A percentile compares a stretch with the other conserved stretches of the same genome.
phyloP scores from a whole-genome alignment of 2,888 invertebrate genomes.

The Pammene aurita region DNA sequence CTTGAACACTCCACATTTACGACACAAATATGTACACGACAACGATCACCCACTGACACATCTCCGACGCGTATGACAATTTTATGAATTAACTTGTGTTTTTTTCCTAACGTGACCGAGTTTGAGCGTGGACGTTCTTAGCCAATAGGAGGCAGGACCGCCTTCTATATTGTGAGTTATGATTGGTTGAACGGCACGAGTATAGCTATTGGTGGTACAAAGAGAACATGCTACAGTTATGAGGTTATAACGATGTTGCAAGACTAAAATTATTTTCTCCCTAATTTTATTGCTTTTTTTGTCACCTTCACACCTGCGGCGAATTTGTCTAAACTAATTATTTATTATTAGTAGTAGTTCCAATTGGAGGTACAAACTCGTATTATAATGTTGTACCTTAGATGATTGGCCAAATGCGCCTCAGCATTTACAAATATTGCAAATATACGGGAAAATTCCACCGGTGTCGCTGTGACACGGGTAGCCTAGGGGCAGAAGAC shows the following conservation, averaged over 20 bases:
- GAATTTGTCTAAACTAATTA: too few relatives aligned
- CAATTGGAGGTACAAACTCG: too few relatives aligned
- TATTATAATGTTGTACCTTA: too few relatives aligned
- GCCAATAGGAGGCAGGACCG: slow-evolving; percentile 24
- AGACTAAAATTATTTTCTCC: slow-evolving; percentile 1
- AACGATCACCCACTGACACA: slow-evolving; percentile 78
- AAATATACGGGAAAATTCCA: too few relatives aligned
- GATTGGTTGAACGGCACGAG: slow-evolving; percentile 18
- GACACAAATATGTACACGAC: slow-evolving; percentile 66
- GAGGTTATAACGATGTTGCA: slow-evolving; percentile 30
- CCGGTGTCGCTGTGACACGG: too few relatives aligned
- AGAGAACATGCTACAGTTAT: slow-evolving; percentile 35
- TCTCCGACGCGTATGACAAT: slow-evolving; percentile 78
- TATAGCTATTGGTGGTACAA: background rate
- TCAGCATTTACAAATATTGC: too few relatives aligned
- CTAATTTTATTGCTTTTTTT: background rate
- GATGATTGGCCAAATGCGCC: too few relatives aligned
- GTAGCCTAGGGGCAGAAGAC: too few relatives aligned
- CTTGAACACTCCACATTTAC: slow-evolving; percentile 78
- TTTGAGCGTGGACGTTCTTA: slow-evolving; percentile 4
- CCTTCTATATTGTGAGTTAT: background rate
- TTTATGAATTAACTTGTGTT: slow-evolving; percentile 42
- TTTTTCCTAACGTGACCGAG: slow-evolving; percentile 24
- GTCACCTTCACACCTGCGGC: too few relatives aligned
- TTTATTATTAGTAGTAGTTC: too few relatives aligned